A percentile compares a stretch with the other conserved stretches of the same genome.
Conservation (phyloP, 2,113 vertebrate genomes). For the Eupsittula cactorum region DNA sequence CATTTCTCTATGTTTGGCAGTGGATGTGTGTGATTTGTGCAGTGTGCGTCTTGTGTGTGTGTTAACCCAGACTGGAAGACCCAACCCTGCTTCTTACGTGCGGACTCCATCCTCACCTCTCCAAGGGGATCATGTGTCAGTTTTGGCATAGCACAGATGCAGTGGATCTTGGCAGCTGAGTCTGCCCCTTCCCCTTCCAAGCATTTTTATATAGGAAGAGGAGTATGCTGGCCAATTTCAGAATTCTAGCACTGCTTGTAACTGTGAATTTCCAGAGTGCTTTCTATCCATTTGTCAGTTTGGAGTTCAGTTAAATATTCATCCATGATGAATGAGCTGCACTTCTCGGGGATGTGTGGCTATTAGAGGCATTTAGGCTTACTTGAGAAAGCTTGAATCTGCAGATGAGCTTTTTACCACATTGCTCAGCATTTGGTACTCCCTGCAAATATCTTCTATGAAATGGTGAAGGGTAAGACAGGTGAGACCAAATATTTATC, state of each 20-base stretch:
- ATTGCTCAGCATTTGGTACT: neutral
- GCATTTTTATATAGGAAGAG: slow-evolving; percentile 58
- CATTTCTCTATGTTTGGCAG: neutral
- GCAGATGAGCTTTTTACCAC: neutral
- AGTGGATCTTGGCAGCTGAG: slow-evolving; percentile 38
- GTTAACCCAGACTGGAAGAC: neutral
- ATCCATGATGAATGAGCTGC: neutral
- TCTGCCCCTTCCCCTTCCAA: slow-evolving; percentile 43
- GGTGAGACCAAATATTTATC: neutral
- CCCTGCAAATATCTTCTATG: neutral
- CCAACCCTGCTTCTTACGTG: neutral
- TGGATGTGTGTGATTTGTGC: neutral
- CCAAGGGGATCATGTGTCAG: neutral
- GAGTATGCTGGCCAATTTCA: slow-evolving; percentile 42
- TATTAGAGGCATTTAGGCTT: neutral
- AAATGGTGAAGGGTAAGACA: neutral
- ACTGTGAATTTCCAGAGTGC: slow-evolving; percentile 5
- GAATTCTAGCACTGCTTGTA: slow-evolving; percentile 40
- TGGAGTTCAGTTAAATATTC: neutral
- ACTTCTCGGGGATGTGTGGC: neutral
- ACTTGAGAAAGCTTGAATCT: neutral
- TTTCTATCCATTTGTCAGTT: neutral
- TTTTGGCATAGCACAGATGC: neutral
- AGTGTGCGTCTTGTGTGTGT: neutral
- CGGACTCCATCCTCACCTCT: neutral